Evolutionary conservation across 2,113 vertebrate species (phyloP), one percentile per base, ranked within the genome.

Genomic region (Carlito syrichta): DNA sequence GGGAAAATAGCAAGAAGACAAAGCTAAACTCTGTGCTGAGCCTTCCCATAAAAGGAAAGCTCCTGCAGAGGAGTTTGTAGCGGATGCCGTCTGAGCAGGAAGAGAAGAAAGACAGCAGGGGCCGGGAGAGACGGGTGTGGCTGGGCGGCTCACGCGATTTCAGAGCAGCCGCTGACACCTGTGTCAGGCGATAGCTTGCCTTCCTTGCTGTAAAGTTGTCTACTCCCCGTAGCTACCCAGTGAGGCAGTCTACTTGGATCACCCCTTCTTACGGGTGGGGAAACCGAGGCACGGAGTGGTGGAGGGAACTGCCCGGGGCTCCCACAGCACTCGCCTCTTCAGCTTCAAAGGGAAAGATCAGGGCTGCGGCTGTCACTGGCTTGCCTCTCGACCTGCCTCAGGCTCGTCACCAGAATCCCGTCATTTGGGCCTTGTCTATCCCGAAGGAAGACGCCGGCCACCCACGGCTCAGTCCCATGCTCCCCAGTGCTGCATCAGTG

Each of bases 271-370:
- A 56, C 14, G 3, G 38, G 5, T 12, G 23, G 38, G 82, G 56
- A 74, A 81, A 86, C 74, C 27, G 40, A 86, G 82, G 74, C 58
- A 48, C 43, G 11, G 73, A 52, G 62, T 0, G 25, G 52, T 1
- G 10, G 3, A 9, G 19, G 8, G 3, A 4, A 17, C 20, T 8
- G 10, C 48, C 48, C 6, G 52, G 35, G 17, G 10, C 56, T 68
- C n/a, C 7, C 3, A 1, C 5, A 4, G 32, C 45, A 25, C 0
- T 0, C 30, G 5, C 8, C 48, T 27, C 22, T n/a, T 54, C 10
- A 40, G 19, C 38, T 52, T 63, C 40, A 86, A 23, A 71, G 17
- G 27, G 45, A 27, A 32, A 38, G 19, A 23, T 32, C 8, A n/a
- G 66, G 66, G 35, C 19, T 14, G 19, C 0, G 0, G 38, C 2